phyloP scores from a whole-genome alignment of 2,113 vertebrate species.

The Geococcyx californianus region DNA sequence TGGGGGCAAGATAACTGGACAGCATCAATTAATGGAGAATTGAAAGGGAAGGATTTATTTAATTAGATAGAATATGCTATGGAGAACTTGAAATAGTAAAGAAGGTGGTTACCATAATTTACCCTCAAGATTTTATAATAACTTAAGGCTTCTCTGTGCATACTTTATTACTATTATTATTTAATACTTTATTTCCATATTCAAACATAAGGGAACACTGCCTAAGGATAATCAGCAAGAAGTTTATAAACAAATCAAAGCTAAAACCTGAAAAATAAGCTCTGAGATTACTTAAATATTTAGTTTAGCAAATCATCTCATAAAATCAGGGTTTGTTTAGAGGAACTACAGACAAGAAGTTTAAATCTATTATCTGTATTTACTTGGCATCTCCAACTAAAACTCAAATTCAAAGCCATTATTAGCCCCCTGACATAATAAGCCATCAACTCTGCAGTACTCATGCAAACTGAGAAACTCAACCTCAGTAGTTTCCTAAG shows the following conservation, averaged over 20 bases:
- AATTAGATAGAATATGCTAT: neutral
- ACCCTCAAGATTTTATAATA: neutral
- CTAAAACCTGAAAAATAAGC: neutral
- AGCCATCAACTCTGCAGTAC: neutral
- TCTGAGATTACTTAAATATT: neutral
- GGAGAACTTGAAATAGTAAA: neutral
- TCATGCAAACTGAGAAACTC: neutral
- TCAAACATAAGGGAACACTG: neutral
- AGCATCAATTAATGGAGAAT: neutral
- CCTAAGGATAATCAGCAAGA: neutral
- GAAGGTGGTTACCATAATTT: neutral
- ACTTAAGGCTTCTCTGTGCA: neutral
- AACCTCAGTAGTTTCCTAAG: neutral
- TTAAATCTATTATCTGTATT: neutral
- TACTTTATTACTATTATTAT: neutral
- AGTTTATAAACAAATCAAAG: neutral
- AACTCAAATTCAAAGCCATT: neutral
- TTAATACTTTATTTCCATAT: neutral
- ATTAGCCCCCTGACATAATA: neutral
- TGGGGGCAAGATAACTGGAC: neutral
- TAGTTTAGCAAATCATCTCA: neutral
- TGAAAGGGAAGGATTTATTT: neutral
- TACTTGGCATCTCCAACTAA: neutral
- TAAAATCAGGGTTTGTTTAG: neutral
- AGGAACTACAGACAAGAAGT: neutral